phyloP scores from a whole-genome alignment of 2,888 invertebrate species.

The Macrosoma leucophasiata region DNA sequence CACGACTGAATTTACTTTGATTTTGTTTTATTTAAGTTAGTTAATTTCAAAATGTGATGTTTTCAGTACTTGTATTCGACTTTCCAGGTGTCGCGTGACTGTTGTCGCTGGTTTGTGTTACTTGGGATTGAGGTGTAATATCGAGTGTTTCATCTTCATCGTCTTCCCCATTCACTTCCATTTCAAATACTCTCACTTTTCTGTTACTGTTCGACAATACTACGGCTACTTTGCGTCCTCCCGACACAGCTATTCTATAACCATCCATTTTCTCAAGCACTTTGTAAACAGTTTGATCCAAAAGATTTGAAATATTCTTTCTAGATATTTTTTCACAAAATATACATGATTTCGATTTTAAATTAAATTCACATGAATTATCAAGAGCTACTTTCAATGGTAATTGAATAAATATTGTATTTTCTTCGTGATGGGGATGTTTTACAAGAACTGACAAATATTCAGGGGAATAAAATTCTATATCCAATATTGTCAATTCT shows the following conservation, averaged over 20 bases:
- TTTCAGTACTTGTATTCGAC: slow-evolving; percentile 33
- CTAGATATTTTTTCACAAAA: slow-evolving; percentile 62
- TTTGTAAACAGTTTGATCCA: slow-evolving; percentile 73
- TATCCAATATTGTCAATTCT: slow-evolving; percentile 72
- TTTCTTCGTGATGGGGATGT: slow-evolving; percentile 60
- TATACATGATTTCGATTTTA: slow-evolving; percentile 53
- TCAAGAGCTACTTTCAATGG: slow-evolving; percentile 64
- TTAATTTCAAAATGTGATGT: slow-evolving; percentile 31
- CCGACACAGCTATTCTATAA: slow-evolving; percentile 87
- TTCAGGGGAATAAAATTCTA: slow-evolving; percentile 85
- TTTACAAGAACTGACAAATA: slow-evolving; percentile 83
- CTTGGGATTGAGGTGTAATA: slow-evolving; percentile 55
- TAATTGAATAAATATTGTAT: slow-evolving; percentile 65
- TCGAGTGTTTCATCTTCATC: slow-evolving; percentile 82
- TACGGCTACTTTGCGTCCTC: slow-evolving; percentile 88
- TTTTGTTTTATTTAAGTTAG: slow-evolving; percentile 6
- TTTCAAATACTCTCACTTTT: slow-evolving; percentile 91
- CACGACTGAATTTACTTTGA: too few species aligned
- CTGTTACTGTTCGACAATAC: slow-evolving; percentile 86
- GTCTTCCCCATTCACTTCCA: slow-evolving; percentile 95
- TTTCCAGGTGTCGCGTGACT: slow-evolving; percentile 42
- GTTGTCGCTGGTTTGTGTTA: slow-evolving; percentile 38
- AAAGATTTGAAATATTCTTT: slow-evolving; percentile 70
- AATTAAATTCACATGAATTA: slow-evolving; percentile 52
- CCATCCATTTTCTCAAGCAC: slow-evolving; percentile 80